Evolutionary conservation across 2,797 vertebrate species (phyloP).

Genomic region (Poecilia velifera): DNA sequence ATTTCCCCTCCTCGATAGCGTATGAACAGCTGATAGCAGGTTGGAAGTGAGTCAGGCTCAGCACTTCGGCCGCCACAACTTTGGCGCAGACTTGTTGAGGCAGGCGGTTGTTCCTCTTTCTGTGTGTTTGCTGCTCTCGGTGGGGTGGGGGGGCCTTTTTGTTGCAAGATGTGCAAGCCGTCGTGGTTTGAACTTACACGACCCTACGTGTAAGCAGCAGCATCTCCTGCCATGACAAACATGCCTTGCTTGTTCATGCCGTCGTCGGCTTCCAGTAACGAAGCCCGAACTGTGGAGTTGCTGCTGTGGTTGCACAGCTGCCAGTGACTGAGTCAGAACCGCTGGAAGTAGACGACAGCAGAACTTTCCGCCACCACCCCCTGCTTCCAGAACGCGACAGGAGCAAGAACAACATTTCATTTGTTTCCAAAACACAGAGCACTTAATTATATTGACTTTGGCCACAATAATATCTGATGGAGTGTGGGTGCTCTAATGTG

Average conservation of each 20-base stretch:
- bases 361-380: neutral
- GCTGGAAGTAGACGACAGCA: constrained; percentile 1
- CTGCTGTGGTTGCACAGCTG: constrained; percentile 36
- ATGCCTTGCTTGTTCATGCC: constrained; percentile 16
- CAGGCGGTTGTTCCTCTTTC: constrained; percentile 48
- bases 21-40: constrained; percentile 70
- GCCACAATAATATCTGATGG: constrained; percentile 6
- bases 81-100: constrained; percentile 68
- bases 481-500: constrained; percentile 15
- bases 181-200: constrained; percentile 45
- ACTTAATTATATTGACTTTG: neutral
- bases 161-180: constrained; percentile 16
- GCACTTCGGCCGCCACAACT: constrained; percentile 51
- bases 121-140: constrained; percentile 42
- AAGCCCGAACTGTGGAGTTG: constrained; percentile 25
- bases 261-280: constrained; percentile 51
- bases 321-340: constrained; percentile 38
- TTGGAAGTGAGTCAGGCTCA: constrained; percentile 76
- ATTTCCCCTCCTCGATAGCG: constrained; percentile 65
- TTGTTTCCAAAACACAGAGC: neutral
- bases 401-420: constrained; percentile 1
- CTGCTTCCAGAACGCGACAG: neutral
- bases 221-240: constrained; percentile 38
- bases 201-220: constrained; percentile 36
- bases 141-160: neutral